Base-by-base conservation (phyloP, 2,113 vertebrate species). In the Pterophyllum scalare region DNA sequence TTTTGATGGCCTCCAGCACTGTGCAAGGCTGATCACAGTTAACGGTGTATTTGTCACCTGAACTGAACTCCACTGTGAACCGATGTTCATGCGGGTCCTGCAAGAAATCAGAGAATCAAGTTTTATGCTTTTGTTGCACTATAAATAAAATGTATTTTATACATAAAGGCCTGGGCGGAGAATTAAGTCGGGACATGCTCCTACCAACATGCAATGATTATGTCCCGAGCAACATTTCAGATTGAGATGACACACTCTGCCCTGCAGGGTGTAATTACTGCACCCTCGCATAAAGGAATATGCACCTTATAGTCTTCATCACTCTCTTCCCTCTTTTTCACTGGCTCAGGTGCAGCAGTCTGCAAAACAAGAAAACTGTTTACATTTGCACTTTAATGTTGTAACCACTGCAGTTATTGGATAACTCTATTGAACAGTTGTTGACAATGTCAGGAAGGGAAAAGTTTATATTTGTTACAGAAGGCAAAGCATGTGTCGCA, bases 11-110 rank as follows among this genome's bases (percentile, higher is more conserved):
- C 24, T 81, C 15, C 72, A 90, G 75, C 65, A 88, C 81, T 5
- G 81, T 86, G 8, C 43, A 0, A 7, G 59, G 74, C 11, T 1
- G 0, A n/a, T n/a, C 2, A 49, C 81, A 90, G 31, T 3, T 0
- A 1, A 81, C 13, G 2, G 0, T 8, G 24, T 70, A 54, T 13
- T 31, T 9, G 0, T 24, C 0, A 2, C 0, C 0, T 1, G 14
- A 0, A 1, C 4, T 6, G 54, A 60, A 81, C 0, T 67, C 59
- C 33, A 86, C 78, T 0, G 0, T 75, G 6, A 86, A 46, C 0
- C 0, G 2, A 65, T 81, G 83, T 52, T 0, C 3, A 59, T 83
- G 87, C 38, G 1, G 8, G 0, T 0, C 81, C 87, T 89, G 64
- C 24, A 67, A 54, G 15, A 49, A 61, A 70, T 2, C 10, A 64